phyloP scores from a whole-genome alignment of 2,888 invertebrate genomes.

The Bugulina stolonifera region DNA sequence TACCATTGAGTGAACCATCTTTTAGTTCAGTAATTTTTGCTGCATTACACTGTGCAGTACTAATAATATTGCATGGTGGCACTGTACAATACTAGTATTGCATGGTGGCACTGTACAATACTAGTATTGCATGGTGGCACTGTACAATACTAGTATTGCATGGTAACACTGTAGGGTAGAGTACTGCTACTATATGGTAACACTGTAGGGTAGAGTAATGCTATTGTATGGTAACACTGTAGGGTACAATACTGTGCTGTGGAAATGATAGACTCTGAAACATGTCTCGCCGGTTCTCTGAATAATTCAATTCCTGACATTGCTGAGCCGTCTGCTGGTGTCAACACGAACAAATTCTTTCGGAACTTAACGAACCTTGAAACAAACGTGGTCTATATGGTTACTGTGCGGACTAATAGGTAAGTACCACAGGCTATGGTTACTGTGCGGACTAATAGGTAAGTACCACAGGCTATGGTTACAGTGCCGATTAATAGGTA shows the following conservation, averaged over 20 bases:
- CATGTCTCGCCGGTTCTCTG: neutral
- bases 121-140: neutral
- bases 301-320: neutral
- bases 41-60: too few species aligned
- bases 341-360: neutral
- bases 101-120: neutral
- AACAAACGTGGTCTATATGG: neutral
- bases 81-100: neutral
- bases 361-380: neutral
- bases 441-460: too few species aligned
- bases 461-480: too few species aligned
- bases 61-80: neutral
- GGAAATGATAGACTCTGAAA: neutral
- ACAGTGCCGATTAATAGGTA: too few species aligned
- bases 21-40: too few species aligned
- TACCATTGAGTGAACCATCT: too few species aligned
- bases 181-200: too few species aligned
- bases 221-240: neutral
- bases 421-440: too few species aligned
- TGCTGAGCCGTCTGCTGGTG: neutral
- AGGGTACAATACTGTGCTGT: neutral
- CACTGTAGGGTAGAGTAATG: too few species aligned
- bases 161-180: too few species aligned
- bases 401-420: neutral
- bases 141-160: neutral